phyloP scores from a whole-genome alignment of 2,888 invertebrate species.

The Protonemura montana region DNA sequence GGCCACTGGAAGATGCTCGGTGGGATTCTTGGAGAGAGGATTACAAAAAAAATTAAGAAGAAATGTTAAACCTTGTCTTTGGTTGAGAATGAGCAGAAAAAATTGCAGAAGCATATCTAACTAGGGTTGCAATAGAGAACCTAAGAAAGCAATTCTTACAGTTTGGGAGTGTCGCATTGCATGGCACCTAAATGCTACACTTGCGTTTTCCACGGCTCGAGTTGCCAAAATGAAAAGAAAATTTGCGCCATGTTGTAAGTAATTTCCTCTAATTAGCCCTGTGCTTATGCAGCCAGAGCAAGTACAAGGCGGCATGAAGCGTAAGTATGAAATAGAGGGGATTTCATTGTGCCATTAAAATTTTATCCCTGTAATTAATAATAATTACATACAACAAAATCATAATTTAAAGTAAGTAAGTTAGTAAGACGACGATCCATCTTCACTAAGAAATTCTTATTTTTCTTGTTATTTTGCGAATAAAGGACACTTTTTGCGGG shows the following conservation, averaged over 20 bases:
- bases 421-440: neutral
- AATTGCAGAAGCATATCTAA: too few relatives aligned
- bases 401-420: constrained; percentile 7
- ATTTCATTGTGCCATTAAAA: neutral
- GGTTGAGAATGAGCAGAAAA: too few relatives aligned
- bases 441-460: neutral
- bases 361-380: neutral
- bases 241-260: neutral
- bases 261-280: neutral
- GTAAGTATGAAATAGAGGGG: neutral
- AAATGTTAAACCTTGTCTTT: too few relatives aligned
- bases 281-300: neutral
- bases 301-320: neutral
- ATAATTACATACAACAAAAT: neutral
- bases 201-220: neutral
- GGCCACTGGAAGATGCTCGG: too few relatives aligned
- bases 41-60: too few relatives aligned
- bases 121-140: too few relatives aligned
- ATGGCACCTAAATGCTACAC: neutral
- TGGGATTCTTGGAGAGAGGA: too few relatives aligned
- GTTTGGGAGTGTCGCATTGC: too few relatives aligned
- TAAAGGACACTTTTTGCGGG: neutral
- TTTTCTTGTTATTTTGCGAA: neutral
- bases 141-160: too few relatives aligned
- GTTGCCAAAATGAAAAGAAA: neutral